Conservation (phyloP, 2,888 invertebrate species). For the Cosmopolites sordidus region DNA sequence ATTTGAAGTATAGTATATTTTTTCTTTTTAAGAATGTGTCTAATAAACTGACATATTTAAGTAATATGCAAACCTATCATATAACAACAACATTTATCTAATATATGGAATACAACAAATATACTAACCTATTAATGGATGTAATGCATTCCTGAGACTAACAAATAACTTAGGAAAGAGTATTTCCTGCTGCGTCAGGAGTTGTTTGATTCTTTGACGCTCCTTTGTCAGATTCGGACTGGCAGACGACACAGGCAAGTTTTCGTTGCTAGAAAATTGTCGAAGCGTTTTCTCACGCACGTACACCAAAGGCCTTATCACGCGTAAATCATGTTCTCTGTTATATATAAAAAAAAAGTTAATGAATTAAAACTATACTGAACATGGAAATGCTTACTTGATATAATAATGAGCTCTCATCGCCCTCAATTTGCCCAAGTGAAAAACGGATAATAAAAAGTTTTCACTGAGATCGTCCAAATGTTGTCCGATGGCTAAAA, state of each 20-base stretch:
- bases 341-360: too few relatives aligned
- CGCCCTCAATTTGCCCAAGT: slow-evolving; percentile 72
- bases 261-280: slow-evolving; percentile 69
- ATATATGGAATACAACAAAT: too few relatives aligned
- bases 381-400: slow-evolving; percentile 54
- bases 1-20: too few relatives aligned
- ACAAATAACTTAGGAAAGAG: slow-evolving; percentile 70
- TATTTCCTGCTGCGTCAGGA: slow-evolving; percentile 71
- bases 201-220: slow-evolving; percentile 58
- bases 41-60: too few relatives aligned
- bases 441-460: slow-evolving; percentile 76
- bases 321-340: slow-evolving; percentile 75
- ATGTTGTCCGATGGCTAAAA: slow-evolving; percentile 83
- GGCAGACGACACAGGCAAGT: slow-evolving; percentile 57
- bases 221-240: slow-evolving; percentile 44
- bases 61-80: too few relatives aligned
- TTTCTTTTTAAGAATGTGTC: too few relatives aligned
- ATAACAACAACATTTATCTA: too few relatives aligned
- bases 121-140: slow-evolving; percentile 54
- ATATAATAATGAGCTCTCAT: slow-evolving; percentile 79
- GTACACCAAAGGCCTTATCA: slow-evolving; percentile 83
- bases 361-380: too few relatives aligned
- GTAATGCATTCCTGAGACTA: slow-evolving; percentile 71
- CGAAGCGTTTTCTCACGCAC: slow-evolving; percentile 72
- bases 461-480: slow-evolving; percentile 79